Percentiles rank a stretch among this genome's conserved stretches.
Evolutionary conservation across 2,888 invertebrate species (phyloP).

Genomic region (Branchipolynoe longqiensis): DNA sequence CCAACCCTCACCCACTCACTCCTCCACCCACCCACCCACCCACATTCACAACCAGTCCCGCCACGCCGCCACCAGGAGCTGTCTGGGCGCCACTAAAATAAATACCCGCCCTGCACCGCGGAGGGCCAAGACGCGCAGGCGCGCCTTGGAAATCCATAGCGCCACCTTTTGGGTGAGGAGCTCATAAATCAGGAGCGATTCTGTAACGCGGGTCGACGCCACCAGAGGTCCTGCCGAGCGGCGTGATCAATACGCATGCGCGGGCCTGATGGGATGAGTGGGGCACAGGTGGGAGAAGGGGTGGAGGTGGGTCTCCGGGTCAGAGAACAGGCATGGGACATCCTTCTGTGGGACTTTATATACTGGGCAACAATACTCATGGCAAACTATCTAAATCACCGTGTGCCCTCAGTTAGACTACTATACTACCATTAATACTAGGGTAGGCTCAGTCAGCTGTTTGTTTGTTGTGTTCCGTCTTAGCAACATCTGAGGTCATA

Average conservation of each 20-base stretch:
- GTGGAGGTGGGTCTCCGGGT: no score
- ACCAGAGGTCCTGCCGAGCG: neutral
- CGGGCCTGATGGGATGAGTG: neutral
- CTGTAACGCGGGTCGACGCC: neutral
- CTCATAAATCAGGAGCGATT: neutral
- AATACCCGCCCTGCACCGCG: constrained; percentile 22
- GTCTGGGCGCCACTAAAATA: constrained; percentile 11
- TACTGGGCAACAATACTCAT: no score
- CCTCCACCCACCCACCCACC: neutral
- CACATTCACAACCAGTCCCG: neutral
- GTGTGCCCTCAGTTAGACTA: no score
- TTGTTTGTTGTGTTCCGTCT: no score
- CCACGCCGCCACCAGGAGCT: neutral
- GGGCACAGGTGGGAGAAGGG: neutral
- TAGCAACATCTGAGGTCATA: no score
- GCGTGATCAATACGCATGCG: constrained; percentile 1
- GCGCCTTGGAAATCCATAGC: constrained; percentile 18
- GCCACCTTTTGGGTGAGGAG: constrained; percentile 2
- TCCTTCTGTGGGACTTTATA: no score
- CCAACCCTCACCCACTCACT: neutral
- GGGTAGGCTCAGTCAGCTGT: no score
- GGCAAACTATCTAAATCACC: no score
- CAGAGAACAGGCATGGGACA: no score
- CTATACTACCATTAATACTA: no score
- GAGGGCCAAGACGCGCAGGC: constrained; percentile 4